phyloP scores from a whole-genome alignment of 2,113 vertebrate species.

The Neogobius melanostomus region DNA sequence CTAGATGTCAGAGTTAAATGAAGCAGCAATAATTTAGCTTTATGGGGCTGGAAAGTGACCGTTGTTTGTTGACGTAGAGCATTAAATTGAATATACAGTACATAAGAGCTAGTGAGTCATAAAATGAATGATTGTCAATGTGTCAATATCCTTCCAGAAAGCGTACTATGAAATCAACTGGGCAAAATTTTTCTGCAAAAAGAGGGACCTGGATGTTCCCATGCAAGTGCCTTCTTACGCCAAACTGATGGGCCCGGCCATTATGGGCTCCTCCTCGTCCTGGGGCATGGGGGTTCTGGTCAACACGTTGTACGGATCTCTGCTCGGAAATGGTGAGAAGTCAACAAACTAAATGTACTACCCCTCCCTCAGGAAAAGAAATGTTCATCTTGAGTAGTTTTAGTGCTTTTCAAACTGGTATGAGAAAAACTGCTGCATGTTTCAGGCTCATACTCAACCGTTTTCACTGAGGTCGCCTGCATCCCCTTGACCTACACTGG shows the following conservation, averaged over 20 bases:
- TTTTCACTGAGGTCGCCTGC: conserved; percentile 52
- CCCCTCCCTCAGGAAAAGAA: background rate
- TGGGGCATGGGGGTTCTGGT: conserved; percentile 52
- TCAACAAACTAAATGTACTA: background rate
- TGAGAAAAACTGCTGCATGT: background rate
- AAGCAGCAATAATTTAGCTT: too few relatives aligned
- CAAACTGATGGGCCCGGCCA: conserved; percentile 25
- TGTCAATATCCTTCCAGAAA: conserved; percentile 21
- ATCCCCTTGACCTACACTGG: conserved; percentile 19
- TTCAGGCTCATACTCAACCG: conserved; percentile 13
- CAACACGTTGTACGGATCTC: conserved; percentile 47
- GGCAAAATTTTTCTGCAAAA: conserved; percentile 36
- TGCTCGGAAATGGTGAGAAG: conserved; percentile 38
- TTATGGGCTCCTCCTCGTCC: conserved; percentile 53
- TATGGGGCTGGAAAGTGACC: too few relatives aligned
- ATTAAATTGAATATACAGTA: too few relatives aligned
- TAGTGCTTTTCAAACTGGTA: background rate
- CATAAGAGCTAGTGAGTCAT: too few relatives aligned
- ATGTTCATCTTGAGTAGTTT: background rate
- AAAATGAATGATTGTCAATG: too few relatives aligned
- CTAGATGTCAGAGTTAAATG: too few relatives aligned
- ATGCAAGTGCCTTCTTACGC: conserved; percentile 41
- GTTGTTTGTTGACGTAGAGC: too few relatives aligned
- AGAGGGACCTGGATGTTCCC: conserved; percentile 28
- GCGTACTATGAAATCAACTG: conserved; percentile 51